phyloP scores from a whole-genome alignment of 2,888 invertebrate species.

The Himalopsyche anomala region DNA sequence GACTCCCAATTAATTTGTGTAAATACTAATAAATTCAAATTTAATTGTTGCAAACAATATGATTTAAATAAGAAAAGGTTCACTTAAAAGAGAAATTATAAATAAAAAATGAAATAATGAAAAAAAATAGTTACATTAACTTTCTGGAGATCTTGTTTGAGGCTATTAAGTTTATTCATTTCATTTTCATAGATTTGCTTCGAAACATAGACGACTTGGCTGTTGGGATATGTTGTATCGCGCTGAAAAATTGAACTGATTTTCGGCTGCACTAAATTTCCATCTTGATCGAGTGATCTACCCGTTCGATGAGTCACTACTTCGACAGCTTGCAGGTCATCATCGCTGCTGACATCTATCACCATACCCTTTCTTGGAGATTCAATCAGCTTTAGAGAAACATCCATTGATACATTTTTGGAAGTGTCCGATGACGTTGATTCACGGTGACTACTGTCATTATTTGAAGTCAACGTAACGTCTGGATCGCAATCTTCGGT shows the following conservation, averaged over 20 bases:
- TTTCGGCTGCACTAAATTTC: slow-evolving; percentile 46
- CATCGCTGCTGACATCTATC: slow-evolving; percentile 74
- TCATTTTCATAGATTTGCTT: slow-evolving; percentile 74
- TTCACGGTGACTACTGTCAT: neutral
- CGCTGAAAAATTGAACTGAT: slow-evolving; percentile 72
- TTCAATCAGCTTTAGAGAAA: slow-evolving; percentile 47
- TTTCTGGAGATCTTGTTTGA: slow-evolving; percentile 73
- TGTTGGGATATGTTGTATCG: slow-evolving; percentile 72
- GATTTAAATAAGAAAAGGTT: too few relatives aligned
- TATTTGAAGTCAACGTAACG: neutral
- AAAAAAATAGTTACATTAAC: slow-evolving; percentile 69
- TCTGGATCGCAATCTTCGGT: neutral
- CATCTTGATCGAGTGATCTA: neutral
- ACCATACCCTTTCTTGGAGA: slow-evolving; percentile 68
- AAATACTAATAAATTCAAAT: too few relatives aligned
- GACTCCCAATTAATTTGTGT: too few relatives aligned
- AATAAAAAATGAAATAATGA: neutral
- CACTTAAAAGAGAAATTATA: too few relatives aligned
- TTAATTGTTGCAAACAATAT: too few relatives aligned
- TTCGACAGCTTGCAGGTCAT: slow-evolving; percentile 70
- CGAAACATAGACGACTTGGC: slow-evolving; percentile 72
- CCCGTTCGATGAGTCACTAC: neutral
- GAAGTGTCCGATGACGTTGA: slow-evolving; percentile 8
- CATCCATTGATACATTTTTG: slow-evolving; percentile 27
- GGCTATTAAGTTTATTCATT: slow-evolving; percentile 72